Base-by-base conservation (phyloP, 2,888 invertebrate species). In the Scrobipalpa atriplicella region DNA sequence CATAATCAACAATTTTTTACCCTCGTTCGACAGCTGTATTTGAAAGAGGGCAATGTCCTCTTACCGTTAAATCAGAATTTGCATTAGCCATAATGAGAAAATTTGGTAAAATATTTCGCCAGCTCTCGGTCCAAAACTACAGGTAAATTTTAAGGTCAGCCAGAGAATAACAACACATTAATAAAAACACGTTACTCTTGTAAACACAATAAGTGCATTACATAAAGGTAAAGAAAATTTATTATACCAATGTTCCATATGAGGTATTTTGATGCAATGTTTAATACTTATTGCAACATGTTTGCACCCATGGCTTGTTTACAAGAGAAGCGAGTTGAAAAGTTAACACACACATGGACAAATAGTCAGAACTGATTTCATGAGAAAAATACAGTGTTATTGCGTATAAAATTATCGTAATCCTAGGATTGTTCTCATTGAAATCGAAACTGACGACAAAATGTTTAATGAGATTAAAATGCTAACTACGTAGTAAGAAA, bases 221-320 rank as follows among this genome's bases (percentile, higher is more conserved):
- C n/a, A 29, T 58, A 56, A 13, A 38, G 29, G n/a, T 36, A 8
- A n/a, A 38, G n/a, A 38, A 38, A 58, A 16, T 58, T 38, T 16
- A 16, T 29, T 29, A 29, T 9, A 36, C 1, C 38, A 52, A 9
- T 19, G 5, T 54, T 54, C 58, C 58, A 36, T 38, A 38, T 38
- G 38, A 38, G 38, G 58, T 38, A 58, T 58, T 38, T 58, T 38
- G 58, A 58, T 29, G 58, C 58, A 58, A 58, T 58, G 38, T n/a
- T 29, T 16, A n/a, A 29, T 16, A 16, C n/a, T 38, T 38, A 58
- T 58, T 58, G 58, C 58, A 58, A 38, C 58, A 58, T 39, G 47
- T 65, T 21, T 19, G 56, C 11, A 36, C 18, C 6, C 2, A 21
- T 21, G 21, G 21, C 29, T 21, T 56, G 54, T 56, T 58, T 58